Percentiles rank a stretch among this genome's conserved stretches.
Conservation (phyloP, 2,113 vertebrate species). For the Electrona antarctica region DNA sequence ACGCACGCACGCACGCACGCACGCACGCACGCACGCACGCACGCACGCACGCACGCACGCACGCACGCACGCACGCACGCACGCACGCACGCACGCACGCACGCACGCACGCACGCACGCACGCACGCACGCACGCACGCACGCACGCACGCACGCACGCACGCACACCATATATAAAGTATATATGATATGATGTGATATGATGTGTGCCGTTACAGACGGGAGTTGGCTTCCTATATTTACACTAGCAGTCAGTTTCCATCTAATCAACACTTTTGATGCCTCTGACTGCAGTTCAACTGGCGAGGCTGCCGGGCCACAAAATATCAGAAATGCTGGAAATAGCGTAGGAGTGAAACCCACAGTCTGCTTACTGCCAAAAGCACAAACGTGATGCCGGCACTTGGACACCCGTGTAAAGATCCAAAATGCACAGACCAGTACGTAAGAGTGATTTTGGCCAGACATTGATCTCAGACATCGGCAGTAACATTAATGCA, state of each 20-base stretch:
- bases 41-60: background rate
- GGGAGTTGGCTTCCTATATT: slow-evolving; percentile 34
- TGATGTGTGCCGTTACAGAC: slow-evolving; percentile 31
- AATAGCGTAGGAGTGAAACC: background rate
- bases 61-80: background rate
- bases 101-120: too few relatives aligned
- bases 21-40: background rate
- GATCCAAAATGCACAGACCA: slow-evolving; percentile 17
- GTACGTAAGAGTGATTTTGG: background rate
- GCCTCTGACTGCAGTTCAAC: slow-evolving; percentile 31
- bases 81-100: slow-evolving; percentile 1
- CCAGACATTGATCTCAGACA: background rate
- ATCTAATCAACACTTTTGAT: slow-evolving; percentile 36
- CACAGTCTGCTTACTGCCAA: background rate
- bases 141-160: too few relatives aligned
- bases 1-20: background rate
- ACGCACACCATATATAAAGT: too few relatives aligned
- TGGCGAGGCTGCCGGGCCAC: slow-evolving; percentile 2
- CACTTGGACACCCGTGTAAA: background rate
- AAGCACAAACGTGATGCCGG: background rate
- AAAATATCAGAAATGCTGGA: slow-evolving; percentile 1
- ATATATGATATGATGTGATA: slow-evolving; percentile 1
- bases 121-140: too few relatives aligned
- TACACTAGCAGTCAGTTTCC: slow-evolving; percentile 37
- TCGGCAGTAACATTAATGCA: too few relatives aligned